phyloP scores from a whole-genome alignment of 2,113 vertebrate genomes.

The Struthidea cinerea region DNA sequence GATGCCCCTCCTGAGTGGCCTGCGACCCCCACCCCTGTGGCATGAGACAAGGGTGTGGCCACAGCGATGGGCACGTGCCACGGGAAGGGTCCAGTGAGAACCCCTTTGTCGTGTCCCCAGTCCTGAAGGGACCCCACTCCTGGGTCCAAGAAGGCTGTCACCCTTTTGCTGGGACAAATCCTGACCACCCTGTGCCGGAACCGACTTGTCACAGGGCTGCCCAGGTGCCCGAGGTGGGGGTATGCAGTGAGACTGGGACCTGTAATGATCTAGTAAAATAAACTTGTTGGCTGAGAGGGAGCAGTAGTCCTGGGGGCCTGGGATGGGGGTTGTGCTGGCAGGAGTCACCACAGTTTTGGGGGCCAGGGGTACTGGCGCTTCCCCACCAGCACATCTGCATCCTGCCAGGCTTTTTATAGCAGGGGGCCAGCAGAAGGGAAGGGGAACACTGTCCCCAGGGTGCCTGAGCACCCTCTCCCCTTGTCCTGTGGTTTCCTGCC shows the following conservation, averaged over 20 bases:
- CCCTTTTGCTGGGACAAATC: neutral
- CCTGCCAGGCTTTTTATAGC: neutral
- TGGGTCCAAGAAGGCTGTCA: neutral
- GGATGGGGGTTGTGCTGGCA: no score
- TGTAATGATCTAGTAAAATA: neutral
- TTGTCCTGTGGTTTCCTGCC: neutral
- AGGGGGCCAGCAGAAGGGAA: neutral
- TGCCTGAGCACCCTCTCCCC: neutral
- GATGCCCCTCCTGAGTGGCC: neutral
- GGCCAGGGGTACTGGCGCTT: neutral
- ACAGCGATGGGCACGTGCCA: neutral
- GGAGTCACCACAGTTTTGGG: neutral
- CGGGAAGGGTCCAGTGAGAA: neutral
- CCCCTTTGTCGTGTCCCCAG: neutral
- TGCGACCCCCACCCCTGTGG: no score
- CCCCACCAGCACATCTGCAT: neutral
- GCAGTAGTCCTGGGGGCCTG: neutral
- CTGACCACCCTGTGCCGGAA: neutral
- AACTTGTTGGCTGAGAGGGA: neutral
- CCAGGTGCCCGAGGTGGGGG: neutral
- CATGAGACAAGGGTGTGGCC: rapidly evolving
- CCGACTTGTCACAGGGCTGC: rapidly evolving
- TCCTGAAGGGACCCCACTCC: neutral
- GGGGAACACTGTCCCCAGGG: neutral
- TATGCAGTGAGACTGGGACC: rapidly evolving